Conservation (phyloP, 2,113 vertebrate species). For the Passer montanus region DNA sequence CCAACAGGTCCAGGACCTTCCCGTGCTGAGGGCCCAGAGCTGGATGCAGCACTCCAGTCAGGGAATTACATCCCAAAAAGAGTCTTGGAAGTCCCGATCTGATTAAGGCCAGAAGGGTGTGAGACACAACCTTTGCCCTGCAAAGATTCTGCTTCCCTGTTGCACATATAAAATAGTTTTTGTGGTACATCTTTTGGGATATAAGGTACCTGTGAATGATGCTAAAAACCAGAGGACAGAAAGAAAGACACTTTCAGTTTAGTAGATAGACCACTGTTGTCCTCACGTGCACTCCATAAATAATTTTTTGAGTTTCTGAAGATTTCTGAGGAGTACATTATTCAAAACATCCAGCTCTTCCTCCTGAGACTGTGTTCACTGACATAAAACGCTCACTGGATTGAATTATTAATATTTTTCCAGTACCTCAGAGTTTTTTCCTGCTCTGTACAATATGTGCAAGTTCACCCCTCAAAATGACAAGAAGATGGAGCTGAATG, state of each 20-base stretch:
- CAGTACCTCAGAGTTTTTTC: not conserved
- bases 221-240: not conserved
- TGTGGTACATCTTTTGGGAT: not conserved
- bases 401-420: slow-evolving; percentile 28
- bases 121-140: not conserved
- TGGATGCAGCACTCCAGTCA: not conserved
- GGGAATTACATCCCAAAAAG: not conserved
- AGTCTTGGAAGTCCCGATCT: not conserved
- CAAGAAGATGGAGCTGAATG: not conserved
- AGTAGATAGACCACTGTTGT: not conserved
- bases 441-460: not conserved
- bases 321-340: slow-evolving; percentile 4
- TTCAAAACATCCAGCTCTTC: not conserved
- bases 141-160: not conserved
- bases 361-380: not conserved
- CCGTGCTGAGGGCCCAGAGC: not conserved
- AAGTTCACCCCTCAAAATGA: not conserved
- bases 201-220: not conserved
- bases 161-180: not conserved
- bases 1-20: not conserved
- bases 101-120: not conserved
- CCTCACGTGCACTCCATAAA: slow-evolving; percentile 17
- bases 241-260: not conserved
- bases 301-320: not conserved
- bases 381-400: not conserved